Percentiles rank a stretch among this genome's conserved stretches.
Conservation (phyloP, 1,140 invertebrate genomes). For the Lamellibrachia luymesi region DNA sequence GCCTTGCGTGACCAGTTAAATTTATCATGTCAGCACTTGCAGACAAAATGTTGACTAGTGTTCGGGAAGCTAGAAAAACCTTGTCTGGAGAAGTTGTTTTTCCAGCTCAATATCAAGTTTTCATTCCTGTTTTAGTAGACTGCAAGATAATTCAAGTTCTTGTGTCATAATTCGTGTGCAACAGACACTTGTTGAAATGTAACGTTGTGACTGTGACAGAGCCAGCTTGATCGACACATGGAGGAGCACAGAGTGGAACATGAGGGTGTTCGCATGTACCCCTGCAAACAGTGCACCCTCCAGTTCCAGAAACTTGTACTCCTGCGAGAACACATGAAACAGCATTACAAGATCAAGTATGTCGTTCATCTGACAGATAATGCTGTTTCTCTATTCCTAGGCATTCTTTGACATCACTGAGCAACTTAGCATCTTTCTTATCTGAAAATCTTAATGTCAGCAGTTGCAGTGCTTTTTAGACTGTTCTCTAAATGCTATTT, state of each 20-base stretch:
- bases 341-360: conserved; percentile 62
- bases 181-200: too few relatives aligned
- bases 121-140: too few relatives aligned
- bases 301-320: conserved; percentile 52
- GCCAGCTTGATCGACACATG: conserved; percentile 61
- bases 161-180: too few relatives aligned
- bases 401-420: background rate
- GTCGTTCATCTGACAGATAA: background rate
- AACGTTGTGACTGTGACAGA: conserved; percentile 40
- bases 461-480: background rate
- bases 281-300: conserved; percentile 55
- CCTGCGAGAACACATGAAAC: conserved; percentile 61
- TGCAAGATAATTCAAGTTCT: too few relatives aligned
- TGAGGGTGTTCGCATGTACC: conserved; percentile 46
- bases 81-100: too few relatives aligned
- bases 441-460: background rate
- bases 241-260: conserved; percentile 57
- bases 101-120: too few relatives aligned
- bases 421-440: background rate
- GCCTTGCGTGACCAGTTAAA: too few relatives aligned
- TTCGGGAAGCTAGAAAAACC: too few relatives aligned
- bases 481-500: background rate
- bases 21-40: too few relatives aligned
- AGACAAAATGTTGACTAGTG: too few relatives aligned
- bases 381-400: background rate